A percentile compares a stretch with the other conserved stretches of the same genome.
phyloP scores from a whole-genome alignment of 2,888 invertebrate species.

The Dinocampus coccinellae region DNA sequence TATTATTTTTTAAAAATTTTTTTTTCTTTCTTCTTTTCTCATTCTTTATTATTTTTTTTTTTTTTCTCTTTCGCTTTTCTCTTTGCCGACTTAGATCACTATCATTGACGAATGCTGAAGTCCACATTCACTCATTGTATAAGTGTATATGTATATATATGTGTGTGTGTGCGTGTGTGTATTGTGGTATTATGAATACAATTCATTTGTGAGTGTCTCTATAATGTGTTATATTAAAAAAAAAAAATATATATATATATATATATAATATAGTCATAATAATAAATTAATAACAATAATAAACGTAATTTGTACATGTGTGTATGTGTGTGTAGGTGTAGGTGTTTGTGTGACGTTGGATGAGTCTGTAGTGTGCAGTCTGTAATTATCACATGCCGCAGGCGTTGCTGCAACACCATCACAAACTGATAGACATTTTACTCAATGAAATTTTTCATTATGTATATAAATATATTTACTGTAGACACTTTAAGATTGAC shows the following conservation, averaged over 20 bases:
- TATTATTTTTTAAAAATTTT: too few species aligned
- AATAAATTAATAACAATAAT: too few species aligned
- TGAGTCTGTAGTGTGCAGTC: background rate
- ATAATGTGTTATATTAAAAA: background rate
- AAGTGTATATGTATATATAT: too few species aligned
- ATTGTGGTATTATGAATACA: background rate
- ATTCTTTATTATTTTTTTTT: background rate
- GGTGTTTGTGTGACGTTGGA: background rate
- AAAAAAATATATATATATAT: background rate
- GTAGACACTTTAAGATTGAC: background rate
- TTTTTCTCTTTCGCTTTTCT: constrained; percentile 23
- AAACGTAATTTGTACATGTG: background rate
- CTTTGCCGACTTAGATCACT: constrained; percentile 45
- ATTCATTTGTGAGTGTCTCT: background rate
- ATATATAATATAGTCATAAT: background rate
- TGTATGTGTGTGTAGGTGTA: background rate
- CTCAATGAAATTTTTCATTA: background rate
- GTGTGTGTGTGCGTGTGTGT: too few species aligned
- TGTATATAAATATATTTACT: background rate
- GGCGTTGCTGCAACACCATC: background rate
- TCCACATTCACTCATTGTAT: background rate
- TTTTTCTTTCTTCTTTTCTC: background rate
- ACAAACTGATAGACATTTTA: background rate
- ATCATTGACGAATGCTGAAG: constrained; percentile 37
- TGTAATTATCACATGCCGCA: background rate